phyloP scores from a whole-genome alignment of 1,140 invertebrate species.

The Eurosta solidaginis region DNA sequence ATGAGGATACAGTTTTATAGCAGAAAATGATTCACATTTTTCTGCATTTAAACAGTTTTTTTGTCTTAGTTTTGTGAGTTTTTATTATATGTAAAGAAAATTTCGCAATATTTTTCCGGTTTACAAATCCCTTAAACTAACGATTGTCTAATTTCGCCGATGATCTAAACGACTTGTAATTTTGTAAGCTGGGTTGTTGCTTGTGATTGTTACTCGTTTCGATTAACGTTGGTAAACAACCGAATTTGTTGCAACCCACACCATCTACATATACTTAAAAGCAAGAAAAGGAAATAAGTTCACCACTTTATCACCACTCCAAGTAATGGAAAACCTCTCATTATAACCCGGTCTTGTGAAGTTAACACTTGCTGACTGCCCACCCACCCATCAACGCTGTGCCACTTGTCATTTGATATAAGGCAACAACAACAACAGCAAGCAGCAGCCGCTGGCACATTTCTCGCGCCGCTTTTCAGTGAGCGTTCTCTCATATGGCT shows the following conservation, averaged over 20 bases:
- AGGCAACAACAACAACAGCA: neutral
- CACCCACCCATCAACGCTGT: neutral
- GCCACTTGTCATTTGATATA: neutral
- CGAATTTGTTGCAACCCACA: neutral
- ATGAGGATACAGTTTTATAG: no score
- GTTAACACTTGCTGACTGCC: conserved; percentile 9
- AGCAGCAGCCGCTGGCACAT: neutral
- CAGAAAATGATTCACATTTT: no score
- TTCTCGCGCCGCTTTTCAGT: no score
- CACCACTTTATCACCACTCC: neutral
- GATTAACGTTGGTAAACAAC: conserved; percentile 41
- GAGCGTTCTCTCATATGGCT: no score
- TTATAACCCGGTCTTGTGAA: neutral
- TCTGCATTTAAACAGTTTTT: no score
- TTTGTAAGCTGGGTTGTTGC: conserved; percentile 31
- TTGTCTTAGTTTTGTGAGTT: no score
- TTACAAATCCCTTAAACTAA: no score
- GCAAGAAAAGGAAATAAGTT: neutral
- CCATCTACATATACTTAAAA: neutral
- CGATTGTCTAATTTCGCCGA: no score
- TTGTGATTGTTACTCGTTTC: conserved; percentile 57
- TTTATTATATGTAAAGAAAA: no score
- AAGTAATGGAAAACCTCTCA: neutral
- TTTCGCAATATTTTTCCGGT: no score
- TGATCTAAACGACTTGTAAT: no score